Evolutionary conservation across 2,113 vertebrate genomes (phyloP).

Genomic region (Prinia subflava): DNA sequence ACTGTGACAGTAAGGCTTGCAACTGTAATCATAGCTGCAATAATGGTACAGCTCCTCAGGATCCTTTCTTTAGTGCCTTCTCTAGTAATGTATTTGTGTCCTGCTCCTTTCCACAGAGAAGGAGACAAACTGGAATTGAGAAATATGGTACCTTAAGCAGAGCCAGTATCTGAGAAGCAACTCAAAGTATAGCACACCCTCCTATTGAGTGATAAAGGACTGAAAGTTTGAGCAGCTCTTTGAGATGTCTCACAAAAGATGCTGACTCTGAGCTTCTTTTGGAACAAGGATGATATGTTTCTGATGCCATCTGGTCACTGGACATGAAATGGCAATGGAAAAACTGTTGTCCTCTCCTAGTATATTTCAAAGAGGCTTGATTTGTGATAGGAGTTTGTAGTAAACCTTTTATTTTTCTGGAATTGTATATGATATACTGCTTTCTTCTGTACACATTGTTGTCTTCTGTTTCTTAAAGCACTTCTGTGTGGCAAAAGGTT

Average conservation of each 20-base stretch:
- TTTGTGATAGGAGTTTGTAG: neutral
- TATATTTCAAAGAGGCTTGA: neutral
- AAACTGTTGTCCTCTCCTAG: neutral
- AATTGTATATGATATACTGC: neutral
- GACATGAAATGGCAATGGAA: neutral
- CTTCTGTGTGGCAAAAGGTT: neutral
- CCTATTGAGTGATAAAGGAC: neutral
- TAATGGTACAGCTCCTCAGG: neutral
- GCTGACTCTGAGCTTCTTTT: neutral
- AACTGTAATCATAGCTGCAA: neutral
- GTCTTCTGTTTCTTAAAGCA: neutral
- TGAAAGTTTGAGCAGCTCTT: neutral
- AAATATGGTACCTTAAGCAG: neutral
- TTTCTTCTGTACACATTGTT: neutral
- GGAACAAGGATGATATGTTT: neutral
- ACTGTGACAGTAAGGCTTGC: neutral
- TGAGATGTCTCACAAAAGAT: neutral
- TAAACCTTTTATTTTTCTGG: neutral
- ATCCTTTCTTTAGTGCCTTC: neutral
- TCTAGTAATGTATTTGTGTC: neutral
- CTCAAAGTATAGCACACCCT: neutral
- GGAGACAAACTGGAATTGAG: neutral
- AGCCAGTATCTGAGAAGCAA: neutral
- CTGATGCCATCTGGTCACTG: neutral
- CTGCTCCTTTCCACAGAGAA: neutral